A percentile compares a stretch with the other conserved stretches of the same genome.
Evolutionary conservation across 2,113 vertebrate genomes (phyloP).

Genomic region (Casuarius casuarius): DNA sequence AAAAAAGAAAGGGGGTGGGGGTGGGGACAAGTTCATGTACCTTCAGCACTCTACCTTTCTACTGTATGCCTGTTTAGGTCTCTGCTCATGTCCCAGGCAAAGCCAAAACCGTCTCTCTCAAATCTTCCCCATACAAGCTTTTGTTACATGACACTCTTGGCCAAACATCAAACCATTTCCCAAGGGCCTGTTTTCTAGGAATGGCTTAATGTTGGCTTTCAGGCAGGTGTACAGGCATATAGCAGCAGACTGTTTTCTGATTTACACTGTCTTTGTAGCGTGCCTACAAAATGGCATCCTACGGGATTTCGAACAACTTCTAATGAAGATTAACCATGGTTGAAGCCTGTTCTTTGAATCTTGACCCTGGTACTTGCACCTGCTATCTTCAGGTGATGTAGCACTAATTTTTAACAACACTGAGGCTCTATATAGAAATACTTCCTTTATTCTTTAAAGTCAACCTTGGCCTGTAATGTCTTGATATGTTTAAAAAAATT

Average conservation of each 20-base stretch:
- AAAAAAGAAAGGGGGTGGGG: not conserved
- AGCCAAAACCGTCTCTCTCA: not conserved
- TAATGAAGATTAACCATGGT: not conserved
- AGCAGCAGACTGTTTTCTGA: not conserved
- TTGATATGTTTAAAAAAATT: too few relatives aligned
- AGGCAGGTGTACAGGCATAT: not conserved
- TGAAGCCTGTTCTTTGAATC: not conserved
- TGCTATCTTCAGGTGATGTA: not conserved
- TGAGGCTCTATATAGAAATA: not conserved
- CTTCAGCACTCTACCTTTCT: not conserved
- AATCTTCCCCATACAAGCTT: not conserved
- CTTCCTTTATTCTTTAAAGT: not conserved
- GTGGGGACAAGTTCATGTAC: not conserved
- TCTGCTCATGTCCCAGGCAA: not conserved
- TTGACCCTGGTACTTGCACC: not conserved
- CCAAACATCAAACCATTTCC: not conserved
- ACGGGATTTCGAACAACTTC: not conserved
- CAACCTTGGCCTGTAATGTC: not conserved
- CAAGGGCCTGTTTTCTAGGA: not conserved
- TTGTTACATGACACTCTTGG: not conserved
- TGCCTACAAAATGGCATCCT: not conserved
- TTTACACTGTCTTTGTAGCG: rapidly evolving
- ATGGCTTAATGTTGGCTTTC: not conserved
- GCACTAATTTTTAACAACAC: not conserved
- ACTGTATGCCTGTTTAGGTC: not conserved